phyloP scores from a whole-genome alignment of 2,113 vertebrate species.

The Pleuronectes platessa region DNA sequence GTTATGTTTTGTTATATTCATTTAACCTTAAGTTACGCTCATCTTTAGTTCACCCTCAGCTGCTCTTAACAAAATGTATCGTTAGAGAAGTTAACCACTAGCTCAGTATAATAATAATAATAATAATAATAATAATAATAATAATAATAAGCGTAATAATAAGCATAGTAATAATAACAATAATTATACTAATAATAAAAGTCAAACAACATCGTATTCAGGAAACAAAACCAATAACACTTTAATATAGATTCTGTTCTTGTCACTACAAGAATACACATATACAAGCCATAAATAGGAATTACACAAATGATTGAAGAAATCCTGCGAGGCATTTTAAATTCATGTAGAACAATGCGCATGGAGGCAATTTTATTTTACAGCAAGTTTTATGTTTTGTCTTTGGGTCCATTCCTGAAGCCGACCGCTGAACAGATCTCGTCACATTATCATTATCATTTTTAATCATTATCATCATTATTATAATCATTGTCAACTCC shows the following conservation, averaged over 20 bases:
- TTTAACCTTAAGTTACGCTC: not conserved
- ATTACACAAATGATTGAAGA: conserved; percentile 95
- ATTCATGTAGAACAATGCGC: conserved; percentile 68
- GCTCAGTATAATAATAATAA: conserved; percentile 24
- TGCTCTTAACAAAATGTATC: not conserved
- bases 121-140: conserved; percentile 41
- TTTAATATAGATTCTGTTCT: conserved; percentile 97
- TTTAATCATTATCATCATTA: conserved; percentile 68
- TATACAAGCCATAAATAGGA: conserved; percentile 99
- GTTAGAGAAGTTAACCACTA: not conserved
- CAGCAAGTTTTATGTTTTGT: conserved; percentile 77
- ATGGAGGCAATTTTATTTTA: conserved; percentile 72
- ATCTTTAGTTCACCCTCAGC: not conserved
- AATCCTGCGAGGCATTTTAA: conserved; percentile 80
- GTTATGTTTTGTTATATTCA: not conserved
- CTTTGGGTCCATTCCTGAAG: conserved; percentile 88
- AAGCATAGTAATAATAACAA: conserved; percentile 43
- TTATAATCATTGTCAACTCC: conserved; percentile 71
- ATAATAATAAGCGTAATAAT: conserved; percentile 18
- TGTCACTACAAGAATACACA: conserved; percentile 93
- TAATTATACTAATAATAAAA: conserved; percentile 40
- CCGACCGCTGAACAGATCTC: conserved; percentile 79
- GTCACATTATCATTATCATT: conserved; percentile 79
- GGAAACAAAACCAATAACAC: conserved; percentile 91
- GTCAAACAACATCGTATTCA: conserved; percentile 61